Base-by-base conservation (phyloP, 1,140 invertebrate species). In the Drosophila lacteicornis region DNA sequence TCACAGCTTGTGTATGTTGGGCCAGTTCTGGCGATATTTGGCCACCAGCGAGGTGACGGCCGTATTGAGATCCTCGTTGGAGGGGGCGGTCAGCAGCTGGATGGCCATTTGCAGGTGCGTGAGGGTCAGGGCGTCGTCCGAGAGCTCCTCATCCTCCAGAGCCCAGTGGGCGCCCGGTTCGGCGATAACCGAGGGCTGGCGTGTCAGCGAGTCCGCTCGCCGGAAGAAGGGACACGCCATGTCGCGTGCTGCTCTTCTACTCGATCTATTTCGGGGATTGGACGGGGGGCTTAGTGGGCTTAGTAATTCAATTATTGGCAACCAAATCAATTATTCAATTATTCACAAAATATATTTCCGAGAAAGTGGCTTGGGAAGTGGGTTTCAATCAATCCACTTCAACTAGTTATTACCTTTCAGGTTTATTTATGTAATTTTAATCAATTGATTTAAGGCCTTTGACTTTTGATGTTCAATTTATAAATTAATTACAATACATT, bases 81-180 rank as follows among this genome's bases (percentile, higher is more conserved):
- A 94, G 6, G 94, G 94, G 7, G 94, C 94, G 40, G 94, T 95
- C 13, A 95, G 82, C 5, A 95, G 92, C 80, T 94, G 94, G 58
- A 95, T 92, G 25, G 94, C 94, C 82, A 94, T 94, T 65, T 94
- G 94, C 57, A 95, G 90, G 86, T 95, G 93, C 77, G 94, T 94
- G 69, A 95, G 75, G 33, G 92, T 92, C 50, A 93, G 65, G 3
- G 92, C 92, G 82, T 93, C 92, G 30, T 85, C 91, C 13, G 92
- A 71, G 19, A 82, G 63, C 58, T 91, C 88, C 51, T 92, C 92
- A 43, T 93, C 92, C 62, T 93, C 92, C 38, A 93, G 66, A 2
- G 80, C 73, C 88, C 91, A 92, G 42, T 92, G 85, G 55, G 81
- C 70, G 25, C 85, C 86, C 7, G 80, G 78, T 15, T 92, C 91